phyloP scores from a whole-genome alignment of 2,888 invertebrate species.

The Epirrhoe alternata region DNA sequence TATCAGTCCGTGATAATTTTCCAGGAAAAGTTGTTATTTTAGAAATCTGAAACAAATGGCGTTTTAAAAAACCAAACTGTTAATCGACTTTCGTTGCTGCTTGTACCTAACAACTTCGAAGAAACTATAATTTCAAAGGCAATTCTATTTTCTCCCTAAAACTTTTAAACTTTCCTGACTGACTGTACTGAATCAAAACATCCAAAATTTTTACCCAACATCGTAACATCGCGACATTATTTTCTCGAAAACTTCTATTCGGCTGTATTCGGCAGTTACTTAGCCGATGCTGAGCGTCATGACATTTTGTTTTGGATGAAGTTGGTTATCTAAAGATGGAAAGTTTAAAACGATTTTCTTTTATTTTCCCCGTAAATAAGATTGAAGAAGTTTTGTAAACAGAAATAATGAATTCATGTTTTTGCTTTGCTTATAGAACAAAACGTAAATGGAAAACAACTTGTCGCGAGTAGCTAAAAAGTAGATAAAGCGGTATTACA shows the following conservation, averaged over 20 bases:
- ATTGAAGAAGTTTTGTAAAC: conserved; percentile 3
- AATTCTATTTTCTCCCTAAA: background rate
- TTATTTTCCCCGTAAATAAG: conserved; percentile 20
- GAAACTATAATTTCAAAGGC: background rate
- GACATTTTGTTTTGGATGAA: conserved; percentile 44
- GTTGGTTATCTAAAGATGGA: conserved; percentile 15
- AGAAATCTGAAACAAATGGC: no score
- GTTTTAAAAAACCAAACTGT: no score
- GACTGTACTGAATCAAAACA: conserved; percentile 44
- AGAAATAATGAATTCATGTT: background rate
- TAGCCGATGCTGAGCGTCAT: conserved; percentile 42
- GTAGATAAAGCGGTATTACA: no score
- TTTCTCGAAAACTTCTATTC: conserved; percentile 51
- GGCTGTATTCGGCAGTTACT: conserved; percentile 46
- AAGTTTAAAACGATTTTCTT: conserved; percentile 29
- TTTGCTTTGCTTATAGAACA: background rate
- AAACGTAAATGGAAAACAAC: background rate
- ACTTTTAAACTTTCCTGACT: background rate
- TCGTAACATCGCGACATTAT: conserved; percentile 46
- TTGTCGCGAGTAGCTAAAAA: no score
- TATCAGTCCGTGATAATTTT: no score
- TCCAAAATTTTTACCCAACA: conserved; percentile 39
- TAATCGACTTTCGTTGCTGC: no score
- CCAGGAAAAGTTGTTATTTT: no score
- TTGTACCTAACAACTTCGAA: background rate